Evolutionary conservation across 2,113 vertebrate species (phyloP).

Genomic region (Colius striatus): DNA sequence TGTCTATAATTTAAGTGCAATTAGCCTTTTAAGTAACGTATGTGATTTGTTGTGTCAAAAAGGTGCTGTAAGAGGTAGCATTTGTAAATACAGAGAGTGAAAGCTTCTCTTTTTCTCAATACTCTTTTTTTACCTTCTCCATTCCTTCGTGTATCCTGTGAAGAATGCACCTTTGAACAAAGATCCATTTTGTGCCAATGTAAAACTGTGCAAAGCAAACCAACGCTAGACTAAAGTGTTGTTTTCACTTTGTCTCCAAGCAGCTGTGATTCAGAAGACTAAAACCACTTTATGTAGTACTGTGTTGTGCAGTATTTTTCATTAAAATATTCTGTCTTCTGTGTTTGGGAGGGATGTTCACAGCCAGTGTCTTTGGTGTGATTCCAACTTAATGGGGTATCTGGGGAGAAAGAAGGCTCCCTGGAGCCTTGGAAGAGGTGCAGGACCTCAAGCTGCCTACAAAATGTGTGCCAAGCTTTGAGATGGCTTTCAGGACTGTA

Average conservation of each 20-base stretch:
- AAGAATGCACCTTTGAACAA: not conserved
- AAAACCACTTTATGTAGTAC: not conserved
- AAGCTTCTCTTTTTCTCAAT: not conserved
- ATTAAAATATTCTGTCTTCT: not conserved
- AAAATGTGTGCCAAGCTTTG: not conserved
- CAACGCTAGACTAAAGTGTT: not conserved
- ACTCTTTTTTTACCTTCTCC: not conserved
- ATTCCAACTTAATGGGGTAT: not conserved
- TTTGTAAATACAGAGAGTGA: not conserved
- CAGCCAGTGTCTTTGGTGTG: not conserved
- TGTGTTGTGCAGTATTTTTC: not conserved
- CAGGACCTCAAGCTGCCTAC: not conserved
- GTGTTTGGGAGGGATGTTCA: not conserved
- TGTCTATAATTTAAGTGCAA: constrained; percentile 48
- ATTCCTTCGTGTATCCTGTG: not conserved
- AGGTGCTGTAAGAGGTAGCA: not conserved
- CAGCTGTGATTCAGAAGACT: not conserved
- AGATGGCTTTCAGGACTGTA: not conserved
- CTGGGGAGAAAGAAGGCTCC: not conserved
- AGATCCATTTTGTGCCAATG: not conserved
- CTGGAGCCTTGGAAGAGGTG: not conserved
- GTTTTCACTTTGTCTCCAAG: not conserved
- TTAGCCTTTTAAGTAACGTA: constrained; percentile 48
- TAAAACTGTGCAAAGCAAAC: not conserved
- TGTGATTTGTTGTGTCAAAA: constrained; percentile 36